Conservation (phyloP, 2,113 vertebrate genomes). For the Halichoeres trimaculatus region DNA sequence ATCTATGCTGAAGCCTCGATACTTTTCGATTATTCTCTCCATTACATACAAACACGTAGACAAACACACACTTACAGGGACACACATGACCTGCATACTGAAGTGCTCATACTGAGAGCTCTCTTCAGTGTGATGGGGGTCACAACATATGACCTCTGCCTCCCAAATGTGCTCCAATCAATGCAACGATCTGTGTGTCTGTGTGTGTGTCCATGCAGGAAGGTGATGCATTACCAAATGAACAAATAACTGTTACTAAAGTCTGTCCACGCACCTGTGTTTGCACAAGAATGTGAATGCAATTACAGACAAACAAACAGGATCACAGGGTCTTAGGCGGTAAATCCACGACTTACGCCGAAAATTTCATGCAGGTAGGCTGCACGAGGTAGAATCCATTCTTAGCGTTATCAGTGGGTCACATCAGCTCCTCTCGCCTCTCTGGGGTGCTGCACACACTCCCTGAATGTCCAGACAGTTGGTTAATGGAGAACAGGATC, state of each 20-base stretch:
- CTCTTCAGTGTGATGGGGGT: conserved; percentile 27
- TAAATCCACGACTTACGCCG: background rate
- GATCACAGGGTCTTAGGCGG: conserved; percentile 11
- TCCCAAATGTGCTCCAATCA: conserved; percentile 52
- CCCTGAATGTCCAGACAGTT: conserved; percentile 14
- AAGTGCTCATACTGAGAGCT: conserved; percentile 1
- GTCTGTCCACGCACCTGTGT: background rate
- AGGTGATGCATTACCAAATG: background rate
- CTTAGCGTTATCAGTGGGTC: conserved; percentile 42
- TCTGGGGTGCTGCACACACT: conserved; percentile 38
- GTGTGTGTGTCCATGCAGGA: background rate
- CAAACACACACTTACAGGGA: conserved; percentile 5
- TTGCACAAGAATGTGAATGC: background rate
- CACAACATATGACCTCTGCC: conserved; percentile 40
- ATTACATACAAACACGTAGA: conserved; percentile 23
- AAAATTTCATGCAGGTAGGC: background rate
- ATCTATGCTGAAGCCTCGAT: conserved; percentile 45
- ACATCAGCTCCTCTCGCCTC: conserved; percentile 32
- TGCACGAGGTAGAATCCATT: conserved; percentile 41
- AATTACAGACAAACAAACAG: background rate
- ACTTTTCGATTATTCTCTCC: conserved; percentile 49
- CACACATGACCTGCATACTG: conserved; percentile 5
- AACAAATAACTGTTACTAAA: background rate
- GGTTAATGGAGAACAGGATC: conserved; percentile 30
- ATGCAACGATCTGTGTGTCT: conserved; percentile 40